Percentiles rank a stretch among this genome's conserved stretches.
Evolutionary conservation across 2,113 vertebrate genomes (phyloP).

Genomic region (Tricholaema leucomelas): DNA sequence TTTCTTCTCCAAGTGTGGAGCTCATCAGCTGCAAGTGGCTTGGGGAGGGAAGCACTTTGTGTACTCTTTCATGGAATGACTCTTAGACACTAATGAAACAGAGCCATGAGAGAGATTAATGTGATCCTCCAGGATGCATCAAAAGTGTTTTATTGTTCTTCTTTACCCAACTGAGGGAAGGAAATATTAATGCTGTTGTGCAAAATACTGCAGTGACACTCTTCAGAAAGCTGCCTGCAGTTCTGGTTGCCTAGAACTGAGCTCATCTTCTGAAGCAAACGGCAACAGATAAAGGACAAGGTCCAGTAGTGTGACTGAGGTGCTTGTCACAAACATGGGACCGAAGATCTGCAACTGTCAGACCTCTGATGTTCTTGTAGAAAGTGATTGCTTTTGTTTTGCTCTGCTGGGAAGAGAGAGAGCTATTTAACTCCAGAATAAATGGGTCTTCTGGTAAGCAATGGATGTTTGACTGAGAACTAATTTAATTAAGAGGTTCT

Average conservation of each 20-base stretch:
- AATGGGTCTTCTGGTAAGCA: not conserved
- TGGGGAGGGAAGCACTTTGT: not conserved
- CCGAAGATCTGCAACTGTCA: not conserved
- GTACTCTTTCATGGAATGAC: not conserved
- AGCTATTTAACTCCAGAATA: not conserved
- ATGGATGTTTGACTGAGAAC: not conserved
- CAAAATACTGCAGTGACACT: not conserved
- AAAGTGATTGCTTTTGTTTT: not conserved
- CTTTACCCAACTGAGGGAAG: not conserved
- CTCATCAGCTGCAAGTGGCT: not conserved
- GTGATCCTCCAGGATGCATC: not conserved
- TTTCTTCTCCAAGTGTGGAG: not conserved
- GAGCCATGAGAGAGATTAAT: not conserved
- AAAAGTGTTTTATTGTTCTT: not conserved
- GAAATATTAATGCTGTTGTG: not conserved
- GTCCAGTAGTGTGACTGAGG: not conserved
- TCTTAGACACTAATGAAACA: not conserved
- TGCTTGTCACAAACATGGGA: not conserved
- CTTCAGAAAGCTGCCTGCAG: not conserved
- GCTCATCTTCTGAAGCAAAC: not conserved
- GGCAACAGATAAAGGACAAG: not conserved
- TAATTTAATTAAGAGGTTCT: not conserved
- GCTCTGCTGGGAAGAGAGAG: not conserved
- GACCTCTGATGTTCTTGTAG: not conserved
- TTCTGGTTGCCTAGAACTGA: not conserved